These are phyloP conservation scores for Acanthosepion pharaonis DNA, from an alignment of 2,888 invertebrate genomes.

Conservation along the genomic window DNA sequence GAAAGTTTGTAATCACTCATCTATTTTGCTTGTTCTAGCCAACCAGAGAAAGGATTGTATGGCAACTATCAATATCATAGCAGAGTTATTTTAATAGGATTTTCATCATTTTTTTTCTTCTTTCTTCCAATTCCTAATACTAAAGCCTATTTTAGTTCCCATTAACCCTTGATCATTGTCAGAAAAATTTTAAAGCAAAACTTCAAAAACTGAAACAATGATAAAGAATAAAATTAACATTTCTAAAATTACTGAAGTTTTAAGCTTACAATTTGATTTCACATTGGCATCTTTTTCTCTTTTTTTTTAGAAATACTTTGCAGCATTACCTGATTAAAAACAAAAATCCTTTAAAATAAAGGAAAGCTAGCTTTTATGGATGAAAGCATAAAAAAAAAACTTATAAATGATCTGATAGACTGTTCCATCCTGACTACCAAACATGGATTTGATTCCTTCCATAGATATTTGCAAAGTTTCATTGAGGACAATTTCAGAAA, in stretches of 20 bases:
- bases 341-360: too few relatives aligned
- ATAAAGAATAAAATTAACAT: neutral
- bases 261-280: neutral
- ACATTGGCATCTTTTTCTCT: neutral
- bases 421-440: neutral
- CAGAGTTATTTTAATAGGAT: neutral
- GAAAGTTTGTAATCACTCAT: neutral
- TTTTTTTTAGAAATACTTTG: neutral
- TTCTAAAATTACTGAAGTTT: neutral
- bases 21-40: neutral
- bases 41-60: neutral
- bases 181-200: neutral
- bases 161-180: neutral
- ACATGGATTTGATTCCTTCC: neutral
- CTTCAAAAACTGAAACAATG: neutral
- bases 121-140: neutral
- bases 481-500: too few relatives aligned
- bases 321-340: neutral
- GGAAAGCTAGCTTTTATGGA: too few relatives aligned
- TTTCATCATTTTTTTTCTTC: neutral
- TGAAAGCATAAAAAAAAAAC: neutral
- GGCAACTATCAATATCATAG: neutral
- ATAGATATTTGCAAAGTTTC: too few relatives aligned
- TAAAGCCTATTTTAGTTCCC: neutral
- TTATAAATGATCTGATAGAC: neutral